Evolutionary conservation across 2,797 vertebrate genomes (phyloP).

Genomic region (Vireo griseus): DNA sequence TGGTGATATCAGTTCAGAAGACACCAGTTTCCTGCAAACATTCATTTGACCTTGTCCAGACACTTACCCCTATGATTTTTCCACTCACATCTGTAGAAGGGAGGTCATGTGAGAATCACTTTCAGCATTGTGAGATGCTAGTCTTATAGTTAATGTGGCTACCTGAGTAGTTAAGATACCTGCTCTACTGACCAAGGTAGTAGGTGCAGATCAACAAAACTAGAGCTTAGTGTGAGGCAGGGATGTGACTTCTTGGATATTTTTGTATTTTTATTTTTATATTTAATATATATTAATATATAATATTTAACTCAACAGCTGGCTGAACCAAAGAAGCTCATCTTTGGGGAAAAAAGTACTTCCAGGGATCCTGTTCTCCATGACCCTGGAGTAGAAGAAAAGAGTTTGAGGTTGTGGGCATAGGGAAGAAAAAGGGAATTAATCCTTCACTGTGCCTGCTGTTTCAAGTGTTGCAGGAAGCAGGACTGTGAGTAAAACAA

Average conservation of each 20-base stretch:
- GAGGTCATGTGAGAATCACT: neutral
- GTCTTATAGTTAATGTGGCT: neutral
- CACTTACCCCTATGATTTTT: neutral
- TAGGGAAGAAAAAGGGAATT: neutral
- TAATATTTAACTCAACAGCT: neutral
- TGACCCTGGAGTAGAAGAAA: neutral
- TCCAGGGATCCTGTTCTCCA: neutral
- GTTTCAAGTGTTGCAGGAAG: neutral
- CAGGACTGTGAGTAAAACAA: neutral
- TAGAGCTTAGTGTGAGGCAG: neutral
- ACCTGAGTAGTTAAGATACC: neutral
- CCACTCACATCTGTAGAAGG: neutral
- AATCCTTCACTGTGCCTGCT: neutral
- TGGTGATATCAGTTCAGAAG: neutral
- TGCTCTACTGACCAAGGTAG: neutral
- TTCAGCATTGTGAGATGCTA: neutral
- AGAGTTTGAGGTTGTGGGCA: neutral
- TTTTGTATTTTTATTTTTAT: neutral
- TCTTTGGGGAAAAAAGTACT: neutral
- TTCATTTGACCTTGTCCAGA: neutral
- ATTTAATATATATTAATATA: neutral
- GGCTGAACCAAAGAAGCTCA: neutral
- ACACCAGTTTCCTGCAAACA: neutral
- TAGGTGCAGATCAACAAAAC: neutral
- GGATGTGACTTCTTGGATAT: neutral